phyloP scores from a whole-genome alignment of 1,140 invertebrate genomes.

The Lutraria rhynchaena region DNA sequence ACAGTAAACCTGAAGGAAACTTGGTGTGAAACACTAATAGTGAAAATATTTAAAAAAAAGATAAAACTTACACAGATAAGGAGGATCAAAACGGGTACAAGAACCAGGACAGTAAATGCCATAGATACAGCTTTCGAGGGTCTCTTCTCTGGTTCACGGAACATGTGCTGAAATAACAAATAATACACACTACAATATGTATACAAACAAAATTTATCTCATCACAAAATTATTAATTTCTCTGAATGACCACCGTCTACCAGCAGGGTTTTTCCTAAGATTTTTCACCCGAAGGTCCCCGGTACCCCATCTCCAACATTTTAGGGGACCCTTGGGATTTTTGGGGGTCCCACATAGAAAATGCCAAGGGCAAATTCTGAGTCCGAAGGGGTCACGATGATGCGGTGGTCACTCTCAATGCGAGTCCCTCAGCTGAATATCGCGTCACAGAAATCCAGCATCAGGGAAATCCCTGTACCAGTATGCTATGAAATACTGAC shows the following conservation, averaged over 20 bases:
- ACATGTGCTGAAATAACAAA: slow-evolving; percentile 90
- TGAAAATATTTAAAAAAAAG: background rate
- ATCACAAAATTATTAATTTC: background rate
- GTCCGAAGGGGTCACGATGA: background rate
- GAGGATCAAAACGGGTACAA: slow-evolving; percentile 92
- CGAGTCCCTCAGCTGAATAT: too few species aligned
- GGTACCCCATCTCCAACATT: too few species aligned
- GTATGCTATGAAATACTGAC: too few species aligned
- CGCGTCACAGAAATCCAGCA: background rate
- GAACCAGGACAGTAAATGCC: slow-evolving; percentile 93
- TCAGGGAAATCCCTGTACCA: background rate
- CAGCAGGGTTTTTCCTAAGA: too few species aligned
- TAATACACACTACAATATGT: slow-evolving; percentile 42
- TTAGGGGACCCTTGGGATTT: too few species aligned
- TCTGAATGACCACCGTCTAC: background rate
- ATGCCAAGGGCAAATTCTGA: background rate
- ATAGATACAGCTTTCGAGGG: slow-evolving; percentile 94
- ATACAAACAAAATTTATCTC: slow-evolving; percentile 24
- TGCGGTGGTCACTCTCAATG: too few species aligned
- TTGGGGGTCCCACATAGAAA: too few species aligned
- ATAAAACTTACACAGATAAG: slow-evolving; percentile 87
- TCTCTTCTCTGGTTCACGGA: slow-evolving; percentile 95
- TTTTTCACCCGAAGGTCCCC: too few species aligned
- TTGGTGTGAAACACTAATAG: too few species aligned
- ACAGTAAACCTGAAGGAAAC: too few species aligned